Conservation (phyloP, 2,888 invertebrate species). For the Drosophila melanosoma region DNA sequence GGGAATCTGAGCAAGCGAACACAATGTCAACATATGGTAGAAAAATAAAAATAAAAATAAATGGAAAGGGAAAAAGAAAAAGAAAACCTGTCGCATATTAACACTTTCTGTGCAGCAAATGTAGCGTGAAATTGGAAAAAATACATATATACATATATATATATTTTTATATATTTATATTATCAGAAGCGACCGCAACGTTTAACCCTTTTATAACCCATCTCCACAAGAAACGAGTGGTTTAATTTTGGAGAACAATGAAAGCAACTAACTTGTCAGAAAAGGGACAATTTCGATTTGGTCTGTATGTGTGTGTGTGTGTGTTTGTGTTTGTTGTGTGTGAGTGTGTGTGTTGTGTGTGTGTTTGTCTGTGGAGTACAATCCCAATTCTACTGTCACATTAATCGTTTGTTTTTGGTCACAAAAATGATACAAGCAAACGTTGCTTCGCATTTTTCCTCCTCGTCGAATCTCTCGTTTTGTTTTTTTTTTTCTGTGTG, state of each 20-base stretch:
- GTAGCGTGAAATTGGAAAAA: slow-evolving; percentile 82
- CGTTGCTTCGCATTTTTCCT: slow-evolving; percentile 62
- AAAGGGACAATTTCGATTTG: slow-evolving; percentile 30
- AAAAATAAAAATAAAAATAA: neutral
- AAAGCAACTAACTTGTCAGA: slow-evolving; percentile 76
- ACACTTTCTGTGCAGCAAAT: slow-evolving; percentile 71
- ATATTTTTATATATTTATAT: slow-evolving; percentile 5
- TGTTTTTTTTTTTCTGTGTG: slow-evolving; percentile 29
- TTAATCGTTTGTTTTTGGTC: slow-evolving; percentile 82
- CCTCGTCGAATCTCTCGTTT: slow-evolving; percentile 2
- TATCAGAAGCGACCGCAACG: slow-evolving; percentile 45
- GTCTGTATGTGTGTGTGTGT: slow-evolving; percentile 31
- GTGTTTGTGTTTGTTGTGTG: slow-evolving; percentile 49
- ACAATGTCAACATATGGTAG: slow-evolving; percentile 63
- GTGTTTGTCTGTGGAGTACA: slow-evolving; percentile 61
- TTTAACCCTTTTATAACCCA: slow-evolving; percentile 68
- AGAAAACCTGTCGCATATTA: slow-evolving; percentile 66
- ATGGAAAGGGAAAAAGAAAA: slow-evolving; percentile 15
- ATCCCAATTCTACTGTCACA: slow-evolving; percentile 82
- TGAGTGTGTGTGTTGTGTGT: slow-evolving; percentile 47
- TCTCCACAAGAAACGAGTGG: slow-evolving; percentile 47
- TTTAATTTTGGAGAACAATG: slow-evolving; percentile 54
- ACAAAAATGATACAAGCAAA: slow-evolving; percentile 75
- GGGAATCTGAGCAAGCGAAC: neutral
- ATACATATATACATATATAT: slow-evolving; percentile 9